Evolutionary conservation across 1,140 invertebrate genomes (phyloP).

Genomic region (Solenopsis fugax): DNA sequence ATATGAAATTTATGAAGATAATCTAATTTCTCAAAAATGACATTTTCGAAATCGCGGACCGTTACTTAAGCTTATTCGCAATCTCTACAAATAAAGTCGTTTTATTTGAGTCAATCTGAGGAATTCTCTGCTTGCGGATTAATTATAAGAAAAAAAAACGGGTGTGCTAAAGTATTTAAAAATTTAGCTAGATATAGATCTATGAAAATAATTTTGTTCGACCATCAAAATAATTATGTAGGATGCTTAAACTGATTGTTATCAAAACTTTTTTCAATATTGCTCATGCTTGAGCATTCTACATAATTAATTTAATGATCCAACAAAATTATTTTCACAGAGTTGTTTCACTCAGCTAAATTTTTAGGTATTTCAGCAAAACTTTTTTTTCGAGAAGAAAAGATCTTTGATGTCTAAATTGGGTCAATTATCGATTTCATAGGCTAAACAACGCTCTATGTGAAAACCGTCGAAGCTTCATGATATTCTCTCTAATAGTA

Average conservation of each 20-base stretch:
- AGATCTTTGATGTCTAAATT: background rate
- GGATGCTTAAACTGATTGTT: too few relatives aligned
- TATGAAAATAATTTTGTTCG: too few relatives aligned
- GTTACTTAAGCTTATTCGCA: background rate
- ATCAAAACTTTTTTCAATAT: too few relatives aligned
- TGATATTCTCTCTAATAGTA: background rate
- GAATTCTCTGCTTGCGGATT: background rate
- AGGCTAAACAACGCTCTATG: background rate
- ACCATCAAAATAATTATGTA: too few relatives aligned
- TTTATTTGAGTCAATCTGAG: background rate
- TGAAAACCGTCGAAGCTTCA: background rate
- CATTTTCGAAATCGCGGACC: background rate
- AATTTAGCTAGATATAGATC: too few relatives aligned
- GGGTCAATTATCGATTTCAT: background rate
- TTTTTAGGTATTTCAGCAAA: too few relatives aligned
- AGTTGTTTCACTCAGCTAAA: too few relatives aligned
- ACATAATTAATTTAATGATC: too few relatives aligned
- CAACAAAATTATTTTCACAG: too few relatives aligned
- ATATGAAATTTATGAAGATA: slow-evolving; percentile 24
- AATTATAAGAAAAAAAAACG: background rate
- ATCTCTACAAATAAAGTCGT: slow-evolving; percentile 1
- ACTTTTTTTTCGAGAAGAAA: background rate
- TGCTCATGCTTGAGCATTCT: too few relatives aligned
- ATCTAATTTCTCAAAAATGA: slow-evolving; percentile 7
- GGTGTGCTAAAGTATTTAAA: too few relatives aligned